Conservation (phyloP, 2,888 invertebrate species). For the Thymelicus acteon region DNA sequence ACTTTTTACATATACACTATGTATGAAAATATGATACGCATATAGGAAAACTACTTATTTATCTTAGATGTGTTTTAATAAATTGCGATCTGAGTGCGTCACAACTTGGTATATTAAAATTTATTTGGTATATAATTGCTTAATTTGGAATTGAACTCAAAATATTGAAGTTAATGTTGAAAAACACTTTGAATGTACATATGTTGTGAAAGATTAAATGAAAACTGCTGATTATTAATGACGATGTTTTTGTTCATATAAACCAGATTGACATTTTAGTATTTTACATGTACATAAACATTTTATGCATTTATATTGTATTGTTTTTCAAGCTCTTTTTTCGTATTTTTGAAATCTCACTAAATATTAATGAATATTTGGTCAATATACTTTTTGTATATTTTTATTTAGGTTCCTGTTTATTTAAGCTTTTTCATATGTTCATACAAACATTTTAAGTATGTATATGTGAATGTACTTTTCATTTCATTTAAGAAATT, state of each 20-base stretch:
- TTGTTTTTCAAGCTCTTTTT: background rate
- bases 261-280: background rate
- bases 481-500: background rate
- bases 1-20: constrained; percentile 21
- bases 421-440: background rate
- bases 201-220: too few relatives aligned
- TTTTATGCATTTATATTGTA: constrained; percentile 13
- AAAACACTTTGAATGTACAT: too few relatives aligned
- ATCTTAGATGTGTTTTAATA: constrained; percentile 10
- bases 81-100: constrained; percentile 58
- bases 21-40: constrained; percentile 34
- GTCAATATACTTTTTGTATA: background rate
- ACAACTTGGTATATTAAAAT: constrained; percentile 45
- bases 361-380: constrained; percentile 30
- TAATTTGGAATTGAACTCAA: background rate
- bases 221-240: background rate
- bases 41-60: constrained; percentile 22
- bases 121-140: constrained; percentile 45
- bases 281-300: constrained; percentile 7
- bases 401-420: background rate
- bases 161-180: too few relatives aligned
- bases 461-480: background rate
- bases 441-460: background rate
- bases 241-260: background rate
- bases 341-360: constrained; percentile 4